phyloP scores from a whole-genome alignment of 2,797 vertebrate species.

The Leptatherina wallacei region DNA sequence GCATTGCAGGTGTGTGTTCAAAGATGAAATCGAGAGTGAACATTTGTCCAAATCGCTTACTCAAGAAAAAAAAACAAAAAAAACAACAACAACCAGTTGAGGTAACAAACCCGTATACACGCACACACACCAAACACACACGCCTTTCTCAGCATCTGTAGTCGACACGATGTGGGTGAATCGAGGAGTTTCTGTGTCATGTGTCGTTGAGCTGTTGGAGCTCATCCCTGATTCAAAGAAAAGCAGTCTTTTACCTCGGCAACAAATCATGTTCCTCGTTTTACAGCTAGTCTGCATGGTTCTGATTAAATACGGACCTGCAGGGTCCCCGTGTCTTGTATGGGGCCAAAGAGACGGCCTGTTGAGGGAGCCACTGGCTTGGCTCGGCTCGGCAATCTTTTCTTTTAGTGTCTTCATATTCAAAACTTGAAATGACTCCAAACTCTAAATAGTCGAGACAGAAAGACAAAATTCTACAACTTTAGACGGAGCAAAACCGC shows the following conservation, averaged over 20 bases:
- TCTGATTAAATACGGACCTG: conserved; percentile 30
- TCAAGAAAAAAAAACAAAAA: conserved; percentile 9
- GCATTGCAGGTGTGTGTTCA: conserved; percentile 47
- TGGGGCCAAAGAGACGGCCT: conserved; percentile 6
- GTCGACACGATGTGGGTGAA: conserved; percentile 56
- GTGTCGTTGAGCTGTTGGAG: conserved; percentile 65
- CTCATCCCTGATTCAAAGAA: conserved; percentile 77
- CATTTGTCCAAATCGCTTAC: conserved; percentile 52
- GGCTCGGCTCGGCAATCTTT: conserved; percentile 3
- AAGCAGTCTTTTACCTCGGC: conserved; percentile 67
- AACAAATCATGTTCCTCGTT: conserved; percentile 42
- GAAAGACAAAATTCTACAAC: conserved; percentile 46
- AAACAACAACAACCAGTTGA: conserved; percentile 47
- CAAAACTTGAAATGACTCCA: conserved; percentile 53
- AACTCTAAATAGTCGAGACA: conserved; percentile 61
- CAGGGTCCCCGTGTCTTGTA: conserved; percentile 16
- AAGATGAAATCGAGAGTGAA: conserved; percentile 46
- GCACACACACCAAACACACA: conserved; percentile 41
- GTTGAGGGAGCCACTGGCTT: neutral
- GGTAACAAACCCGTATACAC: conserved; percentile 64
- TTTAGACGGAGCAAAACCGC: conserved; percentile 48
- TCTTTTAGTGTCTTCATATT: conserved; percentile 61
- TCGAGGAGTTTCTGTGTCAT: conserved; percentile 41
- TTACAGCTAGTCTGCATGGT: conserved; percentile 53
- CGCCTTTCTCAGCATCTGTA: conserved; percentile 61